Percentiles rank a stretch among this genome's conserved stretches.
phyloP scores from a whole-genome alignment of 2,888 invertebrate species.

The Chymomyza amoena region DNA sequence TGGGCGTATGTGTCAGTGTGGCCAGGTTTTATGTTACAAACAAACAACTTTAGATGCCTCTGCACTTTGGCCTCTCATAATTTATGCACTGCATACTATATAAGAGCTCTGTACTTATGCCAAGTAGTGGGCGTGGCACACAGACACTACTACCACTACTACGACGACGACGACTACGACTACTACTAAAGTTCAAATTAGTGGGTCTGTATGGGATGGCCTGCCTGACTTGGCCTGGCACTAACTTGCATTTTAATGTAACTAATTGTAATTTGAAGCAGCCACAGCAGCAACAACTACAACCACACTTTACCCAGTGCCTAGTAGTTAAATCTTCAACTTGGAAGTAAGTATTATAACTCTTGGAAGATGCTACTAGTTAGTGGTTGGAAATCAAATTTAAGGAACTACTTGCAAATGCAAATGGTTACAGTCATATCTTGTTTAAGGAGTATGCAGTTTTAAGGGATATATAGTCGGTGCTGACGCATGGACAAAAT shows the following conservation, averaged over 20 bases:
- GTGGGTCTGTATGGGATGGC: neutral
- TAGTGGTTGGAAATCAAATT: neutral
- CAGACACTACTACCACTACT: neutral
- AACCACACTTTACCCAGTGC: neutral
- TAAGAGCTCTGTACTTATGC: slow-evolving; percentile 24
- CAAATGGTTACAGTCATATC: no score
- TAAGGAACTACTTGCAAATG: neutral
- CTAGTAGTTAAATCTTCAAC: neutral
- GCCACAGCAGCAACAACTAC: slow-evolving; percentile 13
- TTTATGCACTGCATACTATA: slow-evolving; percentile 56
- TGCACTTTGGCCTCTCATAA: slow-evolving; percentile 73
- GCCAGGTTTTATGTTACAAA: slow-evolving; percentile 64
- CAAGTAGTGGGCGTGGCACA: slow-evolving; percentile 55
- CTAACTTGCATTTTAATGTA: neutral
- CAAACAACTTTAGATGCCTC: slow-evolving; percentile 62
- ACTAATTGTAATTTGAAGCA: slow-evolving; percentile 8
- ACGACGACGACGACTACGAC: neutral
- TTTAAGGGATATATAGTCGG: no score
- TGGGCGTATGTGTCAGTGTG: slow-evolving; percentile 1
- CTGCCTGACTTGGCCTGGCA: neutral
- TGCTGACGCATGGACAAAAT: no score
- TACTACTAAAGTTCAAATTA: neutral
- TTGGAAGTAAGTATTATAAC: slow-evolving; percentile 1
- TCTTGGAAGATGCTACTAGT: neutral
- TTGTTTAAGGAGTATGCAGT: no score